Percentiles rank a stretch among this genome's conserved stretches.
phyloP scores from a whole-genome alignment of 2,113 vertebrate species.

The Erpornis zantholeuca region DNA sequence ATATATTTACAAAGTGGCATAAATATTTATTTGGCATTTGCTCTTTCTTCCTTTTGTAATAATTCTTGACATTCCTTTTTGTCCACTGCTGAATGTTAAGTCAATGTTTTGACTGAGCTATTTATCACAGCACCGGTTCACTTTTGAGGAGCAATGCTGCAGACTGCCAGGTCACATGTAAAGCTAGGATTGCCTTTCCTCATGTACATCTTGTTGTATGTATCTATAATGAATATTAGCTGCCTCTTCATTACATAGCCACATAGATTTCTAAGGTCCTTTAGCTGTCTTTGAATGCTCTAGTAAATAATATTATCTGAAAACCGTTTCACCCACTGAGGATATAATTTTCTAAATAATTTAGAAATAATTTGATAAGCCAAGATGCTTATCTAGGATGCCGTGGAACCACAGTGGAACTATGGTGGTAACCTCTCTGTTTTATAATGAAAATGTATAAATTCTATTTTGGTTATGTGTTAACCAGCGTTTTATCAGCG shows the following conservation, averaged over 20 bases:
- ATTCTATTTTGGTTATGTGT: background rate
- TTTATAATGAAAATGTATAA: background rate
- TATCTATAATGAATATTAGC: background rate
- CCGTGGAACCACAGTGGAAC: background rate
- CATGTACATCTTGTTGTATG: background rate
- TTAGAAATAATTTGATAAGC: background rate
- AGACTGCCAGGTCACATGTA: background rate
- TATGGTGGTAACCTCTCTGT: background rate
- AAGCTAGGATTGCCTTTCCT: background rate
- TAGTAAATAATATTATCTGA: background rate
- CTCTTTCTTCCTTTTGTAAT: background rate
- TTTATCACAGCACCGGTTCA: fast-evolving
- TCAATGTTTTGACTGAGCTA: background rate
- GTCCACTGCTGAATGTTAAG: background rate
- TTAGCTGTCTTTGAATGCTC: background rate
- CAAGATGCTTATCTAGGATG: background rate
- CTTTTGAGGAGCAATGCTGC: background rate
- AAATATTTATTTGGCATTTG: background rate
- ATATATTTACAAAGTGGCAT: background rate
- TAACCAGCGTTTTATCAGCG: background rate
- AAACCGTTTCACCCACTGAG: background rate
- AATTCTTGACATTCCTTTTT: background rate
- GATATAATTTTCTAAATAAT: background rate
- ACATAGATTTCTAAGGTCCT: background rate
- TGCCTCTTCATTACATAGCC: background rate